These are phyloP conservation scores for Lasioglossum baleicum DNA, from an alignment of 1,140 invertebrate genomes.

Conservation along the genomic window DNA sequence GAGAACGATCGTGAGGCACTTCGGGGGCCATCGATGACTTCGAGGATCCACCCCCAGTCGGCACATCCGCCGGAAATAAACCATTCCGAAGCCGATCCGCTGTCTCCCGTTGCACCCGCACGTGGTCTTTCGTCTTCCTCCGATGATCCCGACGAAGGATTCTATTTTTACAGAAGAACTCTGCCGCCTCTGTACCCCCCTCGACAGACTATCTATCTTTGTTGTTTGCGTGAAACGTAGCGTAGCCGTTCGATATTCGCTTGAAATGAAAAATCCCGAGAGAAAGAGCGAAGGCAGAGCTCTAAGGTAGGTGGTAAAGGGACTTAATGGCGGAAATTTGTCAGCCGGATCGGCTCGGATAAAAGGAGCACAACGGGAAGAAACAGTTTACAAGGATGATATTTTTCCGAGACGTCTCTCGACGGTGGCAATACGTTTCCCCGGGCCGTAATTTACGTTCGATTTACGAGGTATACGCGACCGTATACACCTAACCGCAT, in stretches of 20 bases:
- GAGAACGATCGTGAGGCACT: not conserved
- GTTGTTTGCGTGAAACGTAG: not conserved
- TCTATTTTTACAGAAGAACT: slow-evolving; percentile 36
- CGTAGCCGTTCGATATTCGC: no score
- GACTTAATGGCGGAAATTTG: slow-evolving; percentile 18
- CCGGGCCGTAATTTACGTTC: slow-evolving; percentile 3
- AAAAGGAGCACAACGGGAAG: not conserved
- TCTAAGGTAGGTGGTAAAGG: no score
- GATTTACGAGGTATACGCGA: slow-evolving; percentile 1
- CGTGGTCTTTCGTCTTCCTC: slow-evolving; percentile 41
- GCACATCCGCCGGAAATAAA: slow-evolving; percentile 49
- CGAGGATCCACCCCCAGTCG: not conserved
- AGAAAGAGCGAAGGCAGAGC: no score
- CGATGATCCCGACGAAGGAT: slow-evolving; percentile 39
- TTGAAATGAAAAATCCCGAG: no score
- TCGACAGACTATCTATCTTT: not conserved
- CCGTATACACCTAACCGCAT: not conserved
- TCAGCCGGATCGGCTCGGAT: not conserved
- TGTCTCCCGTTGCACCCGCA: slow-evolving; percentile 34
- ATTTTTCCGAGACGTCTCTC: slow-evolving; percentile 1
- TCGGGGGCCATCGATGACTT: slow-evolving; percentile 9
- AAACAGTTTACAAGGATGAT: slow-evolving; percentile 2
- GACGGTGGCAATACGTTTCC: slow-evolving; percentile 1
- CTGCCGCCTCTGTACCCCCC: not conserved
- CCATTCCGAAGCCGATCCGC: slow-evolving; percentile 41